These are phyloP conservation scores for Amiota communis DNA, from an alignment of 2,888 invertebrate species.

Conservation along the genomic window DNA sequence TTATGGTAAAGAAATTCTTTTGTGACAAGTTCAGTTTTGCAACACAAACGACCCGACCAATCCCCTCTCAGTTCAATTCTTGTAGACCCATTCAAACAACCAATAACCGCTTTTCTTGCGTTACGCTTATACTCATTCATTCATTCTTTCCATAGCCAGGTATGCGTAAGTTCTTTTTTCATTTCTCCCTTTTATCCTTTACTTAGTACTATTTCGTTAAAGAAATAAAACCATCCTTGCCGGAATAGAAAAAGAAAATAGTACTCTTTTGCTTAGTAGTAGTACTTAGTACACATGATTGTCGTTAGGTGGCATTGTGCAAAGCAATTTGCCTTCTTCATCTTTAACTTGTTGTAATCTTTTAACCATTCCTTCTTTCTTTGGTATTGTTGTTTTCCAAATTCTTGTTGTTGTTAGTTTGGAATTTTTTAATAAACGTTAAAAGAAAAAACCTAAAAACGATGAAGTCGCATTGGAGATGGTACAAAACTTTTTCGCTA, in stretches of 20 bases:
- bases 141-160: constrained; percentile 10
- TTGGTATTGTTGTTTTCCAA: constrained; percentile 13
- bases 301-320: constrained; percentile 52
- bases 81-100: neutral
- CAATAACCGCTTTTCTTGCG: constrained; percentile 13
- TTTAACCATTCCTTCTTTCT: neutral
- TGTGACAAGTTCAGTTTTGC: constrained; percentile 61
- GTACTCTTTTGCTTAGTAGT: constrained; percentile 31
- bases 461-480: constrained; percentile 15
- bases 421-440: constrained; percentile 65
- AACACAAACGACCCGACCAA: constrained; percentile 18
- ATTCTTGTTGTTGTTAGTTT: constrained; percentile 50
- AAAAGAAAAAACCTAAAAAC: constrained; percentile 64
- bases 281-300: constrained; percentile 60
- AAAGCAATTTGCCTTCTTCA: neutral
- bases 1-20: constrained; percentile 64
- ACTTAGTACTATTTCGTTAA: neutral
- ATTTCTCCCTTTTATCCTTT: neutral
- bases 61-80: constrained; percentile 21
- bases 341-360: neutral
- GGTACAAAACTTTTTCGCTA: constrained; percentile 13
- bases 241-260: no score
- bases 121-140: constrained; percentile 10
- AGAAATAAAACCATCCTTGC: no score
- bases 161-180: constrained; percentile 15